Evolutionary conservation across 1,140 invertebrate species (phyloP), one percentile per base, ranked within the genome.

Genomic region (Lasioglossum baleicum): DNA sequence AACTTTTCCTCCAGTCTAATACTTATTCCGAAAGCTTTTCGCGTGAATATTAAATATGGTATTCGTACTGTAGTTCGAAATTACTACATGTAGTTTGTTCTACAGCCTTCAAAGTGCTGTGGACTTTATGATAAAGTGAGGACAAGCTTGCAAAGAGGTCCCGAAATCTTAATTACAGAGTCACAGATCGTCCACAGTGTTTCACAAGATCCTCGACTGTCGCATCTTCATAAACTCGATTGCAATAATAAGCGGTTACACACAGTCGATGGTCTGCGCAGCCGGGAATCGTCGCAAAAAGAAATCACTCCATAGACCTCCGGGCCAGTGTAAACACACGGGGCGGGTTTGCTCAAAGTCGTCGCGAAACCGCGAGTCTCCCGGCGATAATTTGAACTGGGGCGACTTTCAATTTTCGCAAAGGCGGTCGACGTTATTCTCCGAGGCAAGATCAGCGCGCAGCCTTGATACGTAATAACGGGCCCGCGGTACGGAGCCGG

Each of bases 401-500:
- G 68, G 67, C 72, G 69, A 86, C 76, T 86, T 87, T 84, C 70
- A 83, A 87, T 87, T 87, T 83, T 83, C 70, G 63, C 56, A 65
- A 84, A 87, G 76, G 67, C 26, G 70, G 22, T 61, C 48, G 61
- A 40, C 68, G 70, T 56, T 68, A 66, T 76, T 78, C 75, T 68
- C 75, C 63, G 75, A 67, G 63, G 40, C 60, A 71, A 69, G 76
- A 83, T 75, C 71, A 44, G 44, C 51, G n/a, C 69, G 56, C 56
- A 69, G 72, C 40, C 71, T 78, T 82, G 82, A 83, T 88, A 81
- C 67, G 83, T 63, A 88, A 86, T 83, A 88, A 88, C 71, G 75
- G 71, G 71, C 75, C 80, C 72, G 75, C 73, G 48, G 72, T n/a
- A 69, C 68, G 63, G 69, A 44, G 61, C 58, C 51, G 65, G 81